Evolutionary conservation across 2,113 vertebrate genomes (phyloP), one percentile per base, ranked within the genome.

Genomic region (Eudyptes chrysolophus): DNA sequence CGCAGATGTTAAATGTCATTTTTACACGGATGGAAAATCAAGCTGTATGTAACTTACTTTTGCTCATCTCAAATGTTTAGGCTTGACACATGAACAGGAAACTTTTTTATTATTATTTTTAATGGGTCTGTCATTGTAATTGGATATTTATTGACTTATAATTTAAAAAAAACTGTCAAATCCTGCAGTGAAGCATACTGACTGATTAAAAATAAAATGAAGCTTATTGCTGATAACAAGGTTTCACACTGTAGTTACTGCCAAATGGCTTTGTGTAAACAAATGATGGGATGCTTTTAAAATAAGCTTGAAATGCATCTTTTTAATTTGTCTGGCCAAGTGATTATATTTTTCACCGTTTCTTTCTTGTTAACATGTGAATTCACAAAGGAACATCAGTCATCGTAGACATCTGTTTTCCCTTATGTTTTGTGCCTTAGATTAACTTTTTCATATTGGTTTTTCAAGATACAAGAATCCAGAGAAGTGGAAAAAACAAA

Each of bases 1-100:
- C 99, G 3, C 99, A 99, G 97, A 99, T 99, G 99, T 98, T 99
- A 96, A 99, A 99, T 26, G 99, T 99, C 51, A 99, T 99, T 98
- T 99, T 99, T 93, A 99, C 99, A 34, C 98, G 99, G 94, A 99
- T 99, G 99, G 99, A 99, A 97, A 99, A 98, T 97, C 99, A 99
- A 97, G 99, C 99, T 77, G 99, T 99, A 96, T 98, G 99, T 99
- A 72, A 38, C 20, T 66, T 65, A 5, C 22, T 71, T 71, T 74
- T 83, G 40, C 29, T 84, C 10, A 24, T 82, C 54, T 82, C 61
- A 36, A 49, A 46, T 69, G 14, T 84, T 83, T 55, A 88, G 25
- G 10, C 61, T 95, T 64, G 17, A 87, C 49, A 87, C 89, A 42
- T 19, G 54, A 84, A 83, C 17, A 66, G 27, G 46, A 77, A 46